phyloP scores from a whole-genome alignment of 2,113 vertebrate species.

The Callopanchax toddi region DNA sequence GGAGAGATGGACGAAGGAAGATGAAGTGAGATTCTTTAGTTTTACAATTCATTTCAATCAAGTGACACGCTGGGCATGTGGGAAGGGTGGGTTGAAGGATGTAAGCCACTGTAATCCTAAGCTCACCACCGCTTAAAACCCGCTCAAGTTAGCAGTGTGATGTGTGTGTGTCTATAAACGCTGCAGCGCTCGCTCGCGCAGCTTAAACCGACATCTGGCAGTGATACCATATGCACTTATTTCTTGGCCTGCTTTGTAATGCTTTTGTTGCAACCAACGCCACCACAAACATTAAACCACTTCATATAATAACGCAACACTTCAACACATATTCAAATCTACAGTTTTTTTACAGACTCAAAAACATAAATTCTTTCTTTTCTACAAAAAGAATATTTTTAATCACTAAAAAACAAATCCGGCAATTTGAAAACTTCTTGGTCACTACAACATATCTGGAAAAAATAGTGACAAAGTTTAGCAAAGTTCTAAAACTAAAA shows the following conservation, averaged over 20 bases:
- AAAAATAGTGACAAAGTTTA: not conserved
- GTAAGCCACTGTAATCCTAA: conserved; percentile 85
- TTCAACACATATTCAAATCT: too few species aligned
- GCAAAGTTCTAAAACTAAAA: not conserved
- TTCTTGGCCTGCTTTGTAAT: conserved; percentile 41
- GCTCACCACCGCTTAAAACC: conserved; percentile 79
- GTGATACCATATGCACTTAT: conserved; percentile 60
- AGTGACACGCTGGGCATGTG: conserved; percentile 66
- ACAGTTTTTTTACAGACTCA: too few species aligned
- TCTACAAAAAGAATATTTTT: too few species aligned
- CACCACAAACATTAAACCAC: conserved; percentile 8
- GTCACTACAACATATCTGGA: not conserved
- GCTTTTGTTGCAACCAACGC: conserved; percentile 19
- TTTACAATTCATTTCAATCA: conserved; percentile 78
- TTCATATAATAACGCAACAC: not conserved
- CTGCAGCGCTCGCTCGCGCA: conserved; percentile 57
- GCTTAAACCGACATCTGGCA: conserved; percentile 80
- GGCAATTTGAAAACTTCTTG: not conserved
- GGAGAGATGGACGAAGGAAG: conserved; percentile 7
- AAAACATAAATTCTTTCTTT: too few species aligned
- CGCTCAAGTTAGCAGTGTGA: conserved; percentile 64
- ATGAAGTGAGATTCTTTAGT: conserved; percentile 61
- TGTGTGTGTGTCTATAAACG: conserved; percentile 56
- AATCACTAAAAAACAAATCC: too few species aligned
- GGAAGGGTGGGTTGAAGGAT: conserved; percentile 78